A percentile compares a stretch with the other conserved stretches of the same genome.
These are phyloP conservation scores for Coregonus ussuriensis DNA, from an alignment of 2,797 vertebrate species.

Conservation along the genomic window DNA sequence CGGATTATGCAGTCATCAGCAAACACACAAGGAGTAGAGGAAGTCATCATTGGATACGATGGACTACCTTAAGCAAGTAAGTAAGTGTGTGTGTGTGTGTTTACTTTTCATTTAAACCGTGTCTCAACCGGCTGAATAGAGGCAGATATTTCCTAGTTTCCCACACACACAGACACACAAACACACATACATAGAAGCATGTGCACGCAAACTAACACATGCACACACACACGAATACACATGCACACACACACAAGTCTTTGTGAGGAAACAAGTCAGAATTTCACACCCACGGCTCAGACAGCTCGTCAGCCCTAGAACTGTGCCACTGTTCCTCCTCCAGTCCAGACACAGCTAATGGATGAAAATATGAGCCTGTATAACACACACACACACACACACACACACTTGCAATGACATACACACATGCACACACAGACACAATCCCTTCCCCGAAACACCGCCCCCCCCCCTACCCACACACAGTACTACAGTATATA, in stretches of 20 bases:
- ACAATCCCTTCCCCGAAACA: too few species aligned
- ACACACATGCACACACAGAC: background rate
- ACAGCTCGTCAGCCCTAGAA: constrained; percentile 28
- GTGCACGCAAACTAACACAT: background rate
- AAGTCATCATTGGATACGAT: too few species aligned
- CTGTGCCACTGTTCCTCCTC: constrained; percentile 14
- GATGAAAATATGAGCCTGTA: background rate
- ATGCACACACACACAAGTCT: constrained; percentile 5
- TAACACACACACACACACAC: background rate
- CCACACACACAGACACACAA: too few species aligned
- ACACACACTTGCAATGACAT: background rate
- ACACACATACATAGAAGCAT: too few species aligned
- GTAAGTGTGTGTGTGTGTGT: too few species aligned
- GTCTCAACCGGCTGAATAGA: too few species aligned
- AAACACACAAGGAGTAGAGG: too few species aligned
- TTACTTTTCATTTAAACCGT: too few species aligned
- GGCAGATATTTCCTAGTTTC: too few species aligned
- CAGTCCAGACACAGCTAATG: constrained; percentile 5
- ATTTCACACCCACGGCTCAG: constrained; percentile 34
- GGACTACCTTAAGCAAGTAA: too few species aligned
- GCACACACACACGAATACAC: background rate
- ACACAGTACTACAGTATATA: background rate
- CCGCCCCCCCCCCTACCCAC: too few species aligned
- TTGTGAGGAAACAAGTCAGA: constrained; percentile 3
- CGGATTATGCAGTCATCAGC: too few species aligned